A percentile compares a stretch with the other conserved stretches of the same genome.
phyloP scores from a whole-genome alignment of 2,113 vertebrate genomes.

The Eretmochelys imbricata region DNA sequence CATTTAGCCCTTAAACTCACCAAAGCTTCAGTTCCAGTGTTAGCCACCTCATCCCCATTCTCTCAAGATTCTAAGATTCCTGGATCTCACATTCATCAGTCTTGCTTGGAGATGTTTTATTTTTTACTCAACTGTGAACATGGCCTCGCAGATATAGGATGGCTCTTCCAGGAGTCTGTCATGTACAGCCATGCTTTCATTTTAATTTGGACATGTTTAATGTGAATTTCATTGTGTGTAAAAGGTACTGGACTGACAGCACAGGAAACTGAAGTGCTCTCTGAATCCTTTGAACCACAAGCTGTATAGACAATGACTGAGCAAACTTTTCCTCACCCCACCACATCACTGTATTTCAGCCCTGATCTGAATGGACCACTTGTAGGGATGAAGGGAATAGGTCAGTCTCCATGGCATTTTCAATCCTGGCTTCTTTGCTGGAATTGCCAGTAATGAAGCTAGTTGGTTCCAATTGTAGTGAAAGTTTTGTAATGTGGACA shows the following conservation, averaged over 20 bases:
- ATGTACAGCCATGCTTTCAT: neutral
- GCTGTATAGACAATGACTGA: neutral
- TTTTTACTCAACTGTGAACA: neutral
- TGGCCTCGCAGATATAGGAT: neutral
- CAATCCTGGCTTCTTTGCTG: neutral
- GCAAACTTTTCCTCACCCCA: neutral
- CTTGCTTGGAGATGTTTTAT: neutral
- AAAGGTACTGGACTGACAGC: neutral
- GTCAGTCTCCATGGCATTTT: neutral
- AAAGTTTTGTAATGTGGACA: neutral
- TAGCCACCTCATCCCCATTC: slow-evolving; percentile 17
- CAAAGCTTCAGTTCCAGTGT: slow-evolving; percentile 2
- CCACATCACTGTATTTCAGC: neutral
- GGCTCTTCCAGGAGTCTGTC: neutral
- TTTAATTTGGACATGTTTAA: slow-evolving; percentile 10
- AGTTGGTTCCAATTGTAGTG: too few species aligned
- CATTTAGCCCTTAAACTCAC: slow-evolving; percentile 24
- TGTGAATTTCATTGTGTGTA: neutral
- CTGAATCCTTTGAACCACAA: neutral
- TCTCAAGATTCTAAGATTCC: slow-evolving; percentile 33
- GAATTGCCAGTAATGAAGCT: neutral
- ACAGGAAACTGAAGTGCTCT: neutral
- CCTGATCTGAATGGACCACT: neutral
- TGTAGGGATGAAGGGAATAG: neutral
- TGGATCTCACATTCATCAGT: slow-evolving; percentile 22